Percentiles rank a stretch among this genome's conserved stretches.
Evolutionary conservation across 2,797 vertebrate genomes (phyloP).

Genomic region (Cryptoblepharus egeriae): DNA sequence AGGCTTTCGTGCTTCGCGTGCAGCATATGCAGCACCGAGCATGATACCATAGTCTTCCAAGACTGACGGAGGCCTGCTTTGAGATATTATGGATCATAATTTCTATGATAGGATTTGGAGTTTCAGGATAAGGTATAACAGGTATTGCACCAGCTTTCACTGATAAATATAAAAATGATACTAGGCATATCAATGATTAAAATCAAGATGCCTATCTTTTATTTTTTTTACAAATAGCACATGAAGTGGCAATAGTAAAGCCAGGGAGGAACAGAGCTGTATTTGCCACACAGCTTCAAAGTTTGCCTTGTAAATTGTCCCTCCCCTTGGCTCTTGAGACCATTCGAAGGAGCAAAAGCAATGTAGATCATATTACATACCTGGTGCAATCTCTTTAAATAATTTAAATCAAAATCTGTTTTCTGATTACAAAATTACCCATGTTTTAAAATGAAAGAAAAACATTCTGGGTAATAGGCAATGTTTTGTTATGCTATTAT

Average conservation of each 20-base stretch:
- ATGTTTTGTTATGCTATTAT: background rate
- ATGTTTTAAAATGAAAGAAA: conserved; percentile 17
- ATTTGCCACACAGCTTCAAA: too few relatives aligned
- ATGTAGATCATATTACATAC: background rate
- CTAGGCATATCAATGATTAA: background rate
- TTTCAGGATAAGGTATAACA: background rate
- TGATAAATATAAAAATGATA: too few relatives aligned
- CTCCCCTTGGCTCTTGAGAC: too few relatives aligned
- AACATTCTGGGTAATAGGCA: too few relatives aligned
- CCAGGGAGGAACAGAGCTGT: too few relatives aligned
- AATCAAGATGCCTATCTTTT: background rate
- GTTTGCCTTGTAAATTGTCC: too few relatives aligned
- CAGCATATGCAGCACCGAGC: too few relatives aligned
- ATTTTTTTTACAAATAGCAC: background rate
- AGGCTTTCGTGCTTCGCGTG: too few relatives aligned
- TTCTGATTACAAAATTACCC: background rate
- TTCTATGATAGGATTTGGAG: background rate
- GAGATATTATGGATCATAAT: too few relatives aligned
- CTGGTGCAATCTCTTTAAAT: conserved; percentile 1
- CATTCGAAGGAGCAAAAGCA: too few relatives aligned
- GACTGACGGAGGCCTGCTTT: too few relatives aligned
- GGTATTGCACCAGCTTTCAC: background rate
- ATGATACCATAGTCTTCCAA: too few relatives aligned
- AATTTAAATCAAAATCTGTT: conserved; percentile 6
- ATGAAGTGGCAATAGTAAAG: background rate